Base-by-base conservation (phyloP, 2,888 invertebrate species). In the Exocentrus adspersus region DNA sequence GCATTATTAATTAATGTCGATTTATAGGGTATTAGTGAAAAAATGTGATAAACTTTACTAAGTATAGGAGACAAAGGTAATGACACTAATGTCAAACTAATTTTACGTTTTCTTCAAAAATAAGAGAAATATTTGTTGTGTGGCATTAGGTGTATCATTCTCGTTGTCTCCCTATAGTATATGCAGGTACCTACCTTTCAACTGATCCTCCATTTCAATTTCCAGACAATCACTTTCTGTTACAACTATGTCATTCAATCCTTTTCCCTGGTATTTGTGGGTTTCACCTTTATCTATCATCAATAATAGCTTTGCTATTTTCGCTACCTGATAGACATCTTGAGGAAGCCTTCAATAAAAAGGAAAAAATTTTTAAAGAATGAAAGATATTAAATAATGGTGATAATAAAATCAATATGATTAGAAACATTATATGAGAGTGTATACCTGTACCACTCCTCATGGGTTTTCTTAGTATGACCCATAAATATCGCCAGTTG, bases 401-500 rank as follows among this genome's bases (percentile, higher is more conserved):
- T 28, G 7, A 6, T 28, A 28, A 7, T 6, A 28, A 7, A 4
- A 4, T 28, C 7, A 28, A 6, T 28, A 28, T 4, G 7, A 28
- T 28, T 28, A 6, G 7, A 7, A 28, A 28, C 5, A 28, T 28
- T 28, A 28, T 28, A 28, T 7, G 7, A 28, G 28, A 4, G 5
- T 28, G 28, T 42, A 2, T 51, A 51, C 51, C 51, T 32, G 19
- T 32, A 32, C 7, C 14, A 51, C 10, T 51, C 32, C 17, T 16
- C 17, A 2, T 51, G 51, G 32, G 51, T 51, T 17, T 51, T 30
- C n/a, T 32, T 32, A 9, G 32, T 32, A n/a, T 51, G 51, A 1
- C 51, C 51, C 51, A 51, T 51, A 17, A 32, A 32, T 4, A 5
- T 7, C 10, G 51, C 51, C 16, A 51, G 19, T 32, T 51, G 51